phyloP scores from a whole-genome alignment of 2,888 invertebrate genomes.

The Suillia variegata region DNA sequence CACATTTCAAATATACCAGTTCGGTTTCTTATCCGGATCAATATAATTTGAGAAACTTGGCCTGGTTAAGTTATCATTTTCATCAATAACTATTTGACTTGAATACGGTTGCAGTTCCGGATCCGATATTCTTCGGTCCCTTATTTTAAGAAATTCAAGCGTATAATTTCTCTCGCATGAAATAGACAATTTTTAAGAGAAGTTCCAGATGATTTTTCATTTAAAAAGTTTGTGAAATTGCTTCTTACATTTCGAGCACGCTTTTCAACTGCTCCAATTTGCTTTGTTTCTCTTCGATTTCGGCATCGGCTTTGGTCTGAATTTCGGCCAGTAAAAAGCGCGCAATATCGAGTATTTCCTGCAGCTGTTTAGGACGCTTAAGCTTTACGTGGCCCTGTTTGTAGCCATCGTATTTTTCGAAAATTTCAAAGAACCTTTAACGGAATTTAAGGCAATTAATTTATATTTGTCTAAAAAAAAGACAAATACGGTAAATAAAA shows the following conservation, averaged over 20 bases:
- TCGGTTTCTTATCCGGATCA: no score
- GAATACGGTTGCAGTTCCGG: no score
- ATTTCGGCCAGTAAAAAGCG: conserved; percentile 88
- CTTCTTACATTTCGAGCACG: conserved; percentile 94
- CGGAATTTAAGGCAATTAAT: neutral
- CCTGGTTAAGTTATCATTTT: no score
- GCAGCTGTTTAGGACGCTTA: conserved; percentile 95
- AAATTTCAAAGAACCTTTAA: conserved; percentile 93
- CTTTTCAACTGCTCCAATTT: conserved; percentile 97
- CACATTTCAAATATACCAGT: no score
- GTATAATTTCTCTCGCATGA: neutral
- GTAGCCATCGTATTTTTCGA: conserved; percentile 95
- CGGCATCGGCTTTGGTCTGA: conserved; percentile 85
- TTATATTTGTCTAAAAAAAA: neutral
- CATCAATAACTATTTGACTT: no score
- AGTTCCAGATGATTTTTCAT: no score
- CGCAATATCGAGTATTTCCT: conserved; percentile 96
- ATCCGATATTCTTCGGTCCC: no score
- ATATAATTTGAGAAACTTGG: no score
- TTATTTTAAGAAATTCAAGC: no score
- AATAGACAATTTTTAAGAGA: no score
- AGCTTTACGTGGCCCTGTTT: conserved; percentile 96
- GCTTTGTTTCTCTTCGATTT: conserved; percentile 95
- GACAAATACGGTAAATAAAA: neutral
- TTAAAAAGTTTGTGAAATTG: no score